Conservation (phyloP, 2,797 vertebrate species). For the Pipistrellus nathusii region DNA sequence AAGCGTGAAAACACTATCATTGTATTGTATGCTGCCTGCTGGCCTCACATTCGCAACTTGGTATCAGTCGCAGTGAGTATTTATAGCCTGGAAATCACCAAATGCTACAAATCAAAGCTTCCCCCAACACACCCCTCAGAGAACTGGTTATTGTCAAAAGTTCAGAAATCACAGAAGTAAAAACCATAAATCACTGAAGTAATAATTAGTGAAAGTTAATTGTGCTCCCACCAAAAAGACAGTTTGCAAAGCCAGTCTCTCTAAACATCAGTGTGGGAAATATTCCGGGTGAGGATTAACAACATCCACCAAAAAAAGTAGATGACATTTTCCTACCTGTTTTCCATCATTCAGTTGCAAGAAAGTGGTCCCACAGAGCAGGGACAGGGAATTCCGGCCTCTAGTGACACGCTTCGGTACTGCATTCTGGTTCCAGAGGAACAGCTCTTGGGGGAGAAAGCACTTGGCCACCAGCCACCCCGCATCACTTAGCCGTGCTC, state of each 20-base stretch:
- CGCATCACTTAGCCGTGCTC: background rate
- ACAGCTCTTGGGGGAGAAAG: background rate
- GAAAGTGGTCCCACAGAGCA: fast-evolving
- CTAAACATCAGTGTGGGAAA: background rate
- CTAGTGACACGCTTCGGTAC: background rate
- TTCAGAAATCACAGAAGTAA: background rate
- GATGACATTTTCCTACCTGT: background rate
- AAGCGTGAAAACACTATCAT: background rate
- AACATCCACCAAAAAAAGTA: background rate
- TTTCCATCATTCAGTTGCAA: background rate
- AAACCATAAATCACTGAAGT: background rate
- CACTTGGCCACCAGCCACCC: background rate
- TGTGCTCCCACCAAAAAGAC: background rate
- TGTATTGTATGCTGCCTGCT: background rate
- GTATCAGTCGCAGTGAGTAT: background rate
- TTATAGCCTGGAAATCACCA: background rate
- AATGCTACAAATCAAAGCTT: background rate
- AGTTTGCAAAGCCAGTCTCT: background rate
- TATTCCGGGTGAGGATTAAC: background rate
- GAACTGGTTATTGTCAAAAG: background rate
- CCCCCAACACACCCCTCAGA: no score
- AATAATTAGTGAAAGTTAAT: background rate
- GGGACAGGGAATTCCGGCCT: background rate
- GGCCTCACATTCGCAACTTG: background rate
- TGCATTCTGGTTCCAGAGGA: background rate